phyloP scores from a whole-genome alignment of 2,888 invertebrate genomes.

The Anodontia alba region DNA sequence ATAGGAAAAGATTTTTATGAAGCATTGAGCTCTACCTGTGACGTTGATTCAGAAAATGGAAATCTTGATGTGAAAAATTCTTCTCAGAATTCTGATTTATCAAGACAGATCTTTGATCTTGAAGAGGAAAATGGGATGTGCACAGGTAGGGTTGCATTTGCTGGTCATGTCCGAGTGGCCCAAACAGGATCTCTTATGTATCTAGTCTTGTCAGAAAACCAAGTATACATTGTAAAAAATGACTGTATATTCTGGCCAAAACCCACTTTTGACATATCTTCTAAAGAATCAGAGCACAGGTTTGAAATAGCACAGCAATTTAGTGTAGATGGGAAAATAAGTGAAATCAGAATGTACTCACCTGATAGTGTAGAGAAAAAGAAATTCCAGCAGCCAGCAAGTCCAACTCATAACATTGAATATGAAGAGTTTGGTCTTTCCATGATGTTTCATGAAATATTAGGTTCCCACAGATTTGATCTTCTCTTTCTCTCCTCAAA shows the following conservation, averaged over 20 bases:
- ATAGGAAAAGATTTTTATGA: slow-evolving; percentile 77
- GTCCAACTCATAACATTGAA: slow-evolving; percentile 45
- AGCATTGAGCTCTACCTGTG: slow-evolving; percentile 59
- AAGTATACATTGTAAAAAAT: slow-evolving; percentile 78
- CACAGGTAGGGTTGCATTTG: slow-evolving; percentile 72
- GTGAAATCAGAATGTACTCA: slow-evolving; percentile 75
- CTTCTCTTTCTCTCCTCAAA: slow-evolving; percentile 69
- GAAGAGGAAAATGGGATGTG: slow-evolving; percentile 73
- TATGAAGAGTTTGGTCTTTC: slow-evolving; percentile 68
- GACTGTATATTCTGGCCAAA: slow-evolving; percentile 77
- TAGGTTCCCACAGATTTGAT: slow-evolving; percentile 67
- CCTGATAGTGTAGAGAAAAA: not conserved
- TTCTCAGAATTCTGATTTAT: slow-evolving; percentile 69
- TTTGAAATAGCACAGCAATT: slow-evolving; percentile 77
- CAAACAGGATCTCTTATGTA: slow-evolving; percentile 60
- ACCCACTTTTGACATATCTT: slow-evolving; percentile 74
- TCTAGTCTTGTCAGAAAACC: slow-evolving; percentile 78
- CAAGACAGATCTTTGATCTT: slow-evolving; percentile 66
- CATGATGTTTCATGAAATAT: slow-evolving; percentile 70
- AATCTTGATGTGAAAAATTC: slow-evolving; percentile 68
- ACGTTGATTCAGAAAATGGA: slow-evolving; percentile 46
- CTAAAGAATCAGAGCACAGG: slow-evolving; percentile 65
- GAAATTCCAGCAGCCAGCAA: slow-evolving; percentile 24
- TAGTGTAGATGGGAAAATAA: slow-evolving; percentile 76
- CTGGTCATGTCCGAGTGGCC: slow-evolving; percentile 63